Evolutionary conservation across 2,888 invertebrate genomes (phyloP).

Genomic region (Ctena decussata): DNA sequence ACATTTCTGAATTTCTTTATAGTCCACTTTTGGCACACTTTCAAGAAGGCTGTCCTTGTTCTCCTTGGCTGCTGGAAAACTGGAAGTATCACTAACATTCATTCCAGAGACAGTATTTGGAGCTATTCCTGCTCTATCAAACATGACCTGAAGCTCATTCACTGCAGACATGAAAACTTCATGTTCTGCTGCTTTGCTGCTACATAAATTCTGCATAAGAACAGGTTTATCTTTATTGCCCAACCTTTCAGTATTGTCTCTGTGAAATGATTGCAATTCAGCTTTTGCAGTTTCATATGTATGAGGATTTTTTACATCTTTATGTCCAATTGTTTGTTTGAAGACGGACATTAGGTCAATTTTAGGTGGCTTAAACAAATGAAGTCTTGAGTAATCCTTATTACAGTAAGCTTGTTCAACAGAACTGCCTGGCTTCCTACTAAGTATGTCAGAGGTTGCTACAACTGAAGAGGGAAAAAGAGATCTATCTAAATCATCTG

Average conservation of each 20-base stretch:
- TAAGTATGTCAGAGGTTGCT: too few relatives aligned
- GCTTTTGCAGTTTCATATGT: constrained; percentile 42
- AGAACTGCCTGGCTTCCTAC: too few relatives aligned
- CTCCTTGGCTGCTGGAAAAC: neutral
- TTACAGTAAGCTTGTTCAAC: too few relatives aligned
- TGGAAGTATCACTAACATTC: neutral
- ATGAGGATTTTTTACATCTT: constrained; percentile 29
- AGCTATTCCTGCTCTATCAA: neutral
- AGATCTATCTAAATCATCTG: too few relatives aligned
- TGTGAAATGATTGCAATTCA: neutral
- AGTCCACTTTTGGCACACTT: too few relatives aligned
- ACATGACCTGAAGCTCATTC: neutral
- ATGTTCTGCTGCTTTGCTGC: too few relatives aligned
- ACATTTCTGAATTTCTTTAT: too few relatives aligned
- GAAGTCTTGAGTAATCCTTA: neutral
- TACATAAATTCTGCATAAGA: neutral
- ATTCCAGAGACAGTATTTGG: neutral
- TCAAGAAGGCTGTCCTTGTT: neutral
- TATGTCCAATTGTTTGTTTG: constrained; percentile 48
- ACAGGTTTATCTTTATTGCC: too few relatives aligned
- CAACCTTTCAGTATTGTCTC: neutral
- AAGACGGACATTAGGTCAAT: constrained; percentile 1
- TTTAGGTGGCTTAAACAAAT: neutral
- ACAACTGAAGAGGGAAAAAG: too few relatives aligned
- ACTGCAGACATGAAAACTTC: neutral